Conservation (phyloP, 2,888 invertebrate genomes). For the Phorcus lineatus region DNA sequence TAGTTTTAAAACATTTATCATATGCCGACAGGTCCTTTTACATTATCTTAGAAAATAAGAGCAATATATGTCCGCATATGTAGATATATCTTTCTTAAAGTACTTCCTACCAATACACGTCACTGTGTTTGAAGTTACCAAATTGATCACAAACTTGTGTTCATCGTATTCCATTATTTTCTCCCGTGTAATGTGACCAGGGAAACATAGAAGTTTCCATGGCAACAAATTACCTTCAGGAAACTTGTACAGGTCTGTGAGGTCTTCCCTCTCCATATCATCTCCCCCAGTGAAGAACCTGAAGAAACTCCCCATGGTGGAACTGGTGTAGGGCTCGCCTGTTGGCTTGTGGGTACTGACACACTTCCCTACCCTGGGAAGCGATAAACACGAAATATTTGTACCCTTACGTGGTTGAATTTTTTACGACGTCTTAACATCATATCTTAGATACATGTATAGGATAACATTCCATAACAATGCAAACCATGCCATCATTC, state of each 20-base stretch:
- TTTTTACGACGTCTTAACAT: no score
- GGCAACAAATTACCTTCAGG: constrained; percentile 34
- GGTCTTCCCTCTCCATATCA: constrained; percentile 32
- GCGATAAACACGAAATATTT: neutral
- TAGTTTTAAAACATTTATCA: no score
- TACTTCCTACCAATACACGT: no score
- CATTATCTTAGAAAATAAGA: no score
- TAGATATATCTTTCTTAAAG: no score
- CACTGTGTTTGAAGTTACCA: no score
- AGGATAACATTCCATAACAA: neutral
- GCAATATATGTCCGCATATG: no score
- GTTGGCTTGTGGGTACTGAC: constrained; percentile 37
- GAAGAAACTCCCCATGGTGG: neutral
- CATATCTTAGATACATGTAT: neutral
- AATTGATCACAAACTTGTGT: no score
- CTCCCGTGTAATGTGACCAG: no score
- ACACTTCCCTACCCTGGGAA: constrained; percentile 34
- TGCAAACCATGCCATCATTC: neutral
- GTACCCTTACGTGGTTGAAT: neutral
- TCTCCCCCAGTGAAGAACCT: neutral
- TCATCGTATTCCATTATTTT: no score
- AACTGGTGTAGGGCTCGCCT: neutral
- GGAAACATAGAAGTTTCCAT: no score
- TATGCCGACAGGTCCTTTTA: no score
- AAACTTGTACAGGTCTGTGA: constrained; percentile 41